Evolutionary conservation across 2,113 vertebrate genomes (phyloP), one percentile per base, ranked within the genome.

Genomic region (Rhadina sibilatrix): DNA sequence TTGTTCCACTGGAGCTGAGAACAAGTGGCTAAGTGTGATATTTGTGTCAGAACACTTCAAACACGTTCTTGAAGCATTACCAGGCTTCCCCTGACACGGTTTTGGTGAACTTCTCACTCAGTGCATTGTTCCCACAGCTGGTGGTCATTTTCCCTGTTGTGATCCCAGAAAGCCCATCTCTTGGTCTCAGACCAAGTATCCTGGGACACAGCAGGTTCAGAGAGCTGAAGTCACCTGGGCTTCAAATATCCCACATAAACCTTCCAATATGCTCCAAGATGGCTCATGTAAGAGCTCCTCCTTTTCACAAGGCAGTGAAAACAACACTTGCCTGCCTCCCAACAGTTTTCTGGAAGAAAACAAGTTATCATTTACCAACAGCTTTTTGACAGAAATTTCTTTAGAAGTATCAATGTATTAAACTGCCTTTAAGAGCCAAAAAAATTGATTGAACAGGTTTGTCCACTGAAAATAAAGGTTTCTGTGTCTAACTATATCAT

Each of bases 61-160:
- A 56, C 11, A 47, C 0, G 0, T 12, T 53, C n/a, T 57, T 9
- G 5, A 80, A 76, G 28, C 9, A 37, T 72, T 78, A 75, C 6
- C 28, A 21, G 24, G 28, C 6, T 89, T 9, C 14, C 23, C 12
- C 4, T 7, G 2, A 8, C 4, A 44, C 3, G 8, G 8, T 37
- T 79, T 76, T 61, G 53, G 20, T 24, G 47, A 82, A 10, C 2
- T 71, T 25, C 30, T 56, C 22, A 60, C 84, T 19, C 46, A 75
- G 33, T 0, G 0, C 9, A 60, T 27, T 3, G 1, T 57, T 72
- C 21, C 31, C 12, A 63, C 24, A 46, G 11, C 25, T 53, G 37
- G 13, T 80, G 40, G 16, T 53, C 16, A 18, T 87, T 60, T 92
- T 42, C n/a, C 57, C 30, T 50, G 9, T 11, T 54, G 40, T 72